Evolutionary conservation across 2,113 vertebrate species (phyloP), one percentile per base, ranked within the genome.

Genomic region (Pyrgilauda ruficollis): DNA sequence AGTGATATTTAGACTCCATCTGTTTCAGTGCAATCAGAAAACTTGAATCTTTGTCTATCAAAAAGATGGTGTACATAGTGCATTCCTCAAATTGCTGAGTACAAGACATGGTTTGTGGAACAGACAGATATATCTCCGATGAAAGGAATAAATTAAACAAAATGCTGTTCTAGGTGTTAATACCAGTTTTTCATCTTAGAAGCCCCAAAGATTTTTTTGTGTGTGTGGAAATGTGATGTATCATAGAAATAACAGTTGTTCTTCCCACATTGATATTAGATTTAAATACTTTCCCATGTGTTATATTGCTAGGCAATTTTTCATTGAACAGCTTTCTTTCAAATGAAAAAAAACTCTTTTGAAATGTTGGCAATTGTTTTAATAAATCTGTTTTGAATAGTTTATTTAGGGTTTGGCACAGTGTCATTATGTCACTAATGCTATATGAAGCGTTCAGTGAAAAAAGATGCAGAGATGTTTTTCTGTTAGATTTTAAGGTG

Each of bases 341-440:
- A 81, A 90, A 41, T 84, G n/a, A 56, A 33, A 56, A 30, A 56
- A 56, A 56, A 33, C 12, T 21, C 30, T 56, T 39, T 78, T 85
- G 33, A 83, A 96, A 81, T 81, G 37, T 67, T 94, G 74, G n/a
- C 77, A 94, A 93, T 90, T 96, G 13, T 83, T 94, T 93, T 81
- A 96, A 93, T 86, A 85, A 82, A 78, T 53, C 19, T 87, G 31
- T 33, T 52, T 96, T 89, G 94, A 93, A 52, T 85, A 84, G 15
- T 87, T 91, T 82, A 43, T 88, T 94, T 94, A 87, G 58, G 39
- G 9, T 55, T 68, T 87, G 59, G n/a, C 2, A 0, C 22, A 43
- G 21, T 58, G 31, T 58, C 63, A 39, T 70, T 82, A 9, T 76
- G 63, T 77, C 62, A 90, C 13, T 53, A 81, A 83, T 31, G 22